Evolutionary conservation across 2,113 vertebrate species (phyloP).

Genomic region (Galeopterus variegatus): DNA sequence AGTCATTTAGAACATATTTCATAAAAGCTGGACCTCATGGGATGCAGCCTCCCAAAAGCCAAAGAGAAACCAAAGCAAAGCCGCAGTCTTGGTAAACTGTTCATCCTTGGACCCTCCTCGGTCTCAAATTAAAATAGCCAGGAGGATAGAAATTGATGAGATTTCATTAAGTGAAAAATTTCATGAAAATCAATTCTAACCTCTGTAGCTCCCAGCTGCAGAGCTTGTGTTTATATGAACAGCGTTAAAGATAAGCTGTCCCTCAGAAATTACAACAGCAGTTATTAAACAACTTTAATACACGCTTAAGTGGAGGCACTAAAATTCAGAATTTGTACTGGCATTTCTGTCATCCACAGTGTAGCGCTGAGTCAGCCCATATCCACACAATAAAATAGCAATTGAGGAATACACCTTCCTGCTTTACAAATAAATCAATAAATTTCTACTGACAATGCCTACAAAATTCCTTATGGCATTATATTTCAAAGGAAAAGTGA

Average conservation of each 20-base stretch:
- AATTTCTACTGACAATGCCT: not conserved
- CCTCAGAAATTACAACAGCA: not conserved
- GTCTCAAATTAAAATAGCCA: slow-evolving; percentile 43
- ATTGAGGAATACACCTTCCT: not conserved
- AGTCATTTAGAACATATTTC: slow-evolving; percentile 51
- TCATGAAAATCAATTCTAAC: slow-evolving; percentile 53
- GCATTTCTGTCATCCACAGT: not conserved
- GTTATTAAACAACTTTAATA: not conserved
- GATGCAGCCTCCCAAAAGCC: slow-evolving; percentile 15
- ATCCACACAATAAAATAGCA: not conserved
- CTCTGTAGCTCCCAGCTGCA: not conserved
- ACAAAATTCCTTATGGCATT: not conserved
- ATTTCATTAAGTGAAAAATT: slow-evolving; percentile 61
- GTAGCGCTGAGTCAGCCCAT: not conserved
- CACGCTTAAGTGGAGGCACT: not conserved
- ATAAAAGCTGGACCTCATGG: slow-evolving; percentile 8
- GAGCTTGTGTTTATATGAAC: not conserved
- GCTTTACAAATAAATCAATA: not conserved
- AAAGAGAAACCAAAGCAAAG: not conserved
- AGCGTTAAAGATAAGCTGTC: not conserved
- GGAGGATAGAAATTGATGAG: slow-evolving; percentile 42
- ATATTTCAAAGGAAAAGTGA: not conserved
- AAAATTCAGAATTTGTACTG: not conserved
- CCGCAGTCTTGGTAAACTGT: not conserved
- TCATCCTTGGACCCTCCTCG: not conserved